Base-by-base conservation (phyloP, 2,888 invertebrate genomes). In the Lumbricus terrestris region DNA sequence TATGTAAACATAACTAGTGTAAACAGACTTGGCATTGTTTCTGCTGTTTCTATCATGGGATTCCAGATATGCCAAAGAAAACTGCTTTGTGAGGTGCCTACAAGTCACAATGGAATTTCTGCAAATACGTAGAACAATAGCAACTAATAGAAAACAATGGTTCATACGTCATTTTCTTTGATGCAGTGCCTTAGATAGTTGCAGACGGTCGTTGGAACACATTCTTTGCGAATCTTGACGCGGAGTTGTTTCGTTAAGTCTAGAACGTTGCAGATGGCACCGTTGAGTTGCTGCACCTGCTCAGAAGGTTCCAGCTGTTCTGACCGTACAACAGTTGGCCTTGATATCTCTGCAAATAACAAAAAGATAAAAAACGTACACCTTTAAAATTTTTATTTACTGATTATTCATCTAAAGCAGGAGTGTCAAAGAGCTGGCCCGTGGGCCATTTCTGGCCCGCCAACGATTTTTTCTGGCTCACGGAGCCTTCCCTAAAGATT, bases 111-210 rank as follows among this genome's bases (percentile, higher is more conserved):
- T 23, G 54, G 29, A 54, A 69, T 16, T n/a, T 13, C 13, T 29
- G 69, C n/a, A n/a, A 69, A n/a, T 69, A 69, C 29, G 8, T n/a
- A 69, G n/a, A 69, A 69, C n/a, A n/a, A 69, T 69, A n/a, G 69
- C 69, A n/a, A 69, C 8, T n/a, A n/a, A 69, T 0, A 69, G n/a
- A n/a, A n/a, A 69, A 69, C n/a, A 69, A 69, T 69, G 69, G 54
- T 69, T n/a, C 82, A 40, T 92, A 94, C 94, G 93, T 94, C 94
- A 15, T 94, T 94, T 92, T 94, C 94, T 91, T 94, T 94, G 91
- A 94, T 94, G 92, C 94, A 94, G 91, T 94, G 94, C 91, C 94
- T 94, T 47, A 94, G 92, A 91, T 94, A 94, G 34, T 93, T 93
- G 91, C 94, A 94, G 69, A 94, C 94, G 83, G 94, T 93, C 18